Percentiles rank a stretch among this genome's conserved stretches.
Evolutionary conservation across 2,113 vertebrate genomes (phyloP).

Genomic region (Chaetops frenatus): DNA sequence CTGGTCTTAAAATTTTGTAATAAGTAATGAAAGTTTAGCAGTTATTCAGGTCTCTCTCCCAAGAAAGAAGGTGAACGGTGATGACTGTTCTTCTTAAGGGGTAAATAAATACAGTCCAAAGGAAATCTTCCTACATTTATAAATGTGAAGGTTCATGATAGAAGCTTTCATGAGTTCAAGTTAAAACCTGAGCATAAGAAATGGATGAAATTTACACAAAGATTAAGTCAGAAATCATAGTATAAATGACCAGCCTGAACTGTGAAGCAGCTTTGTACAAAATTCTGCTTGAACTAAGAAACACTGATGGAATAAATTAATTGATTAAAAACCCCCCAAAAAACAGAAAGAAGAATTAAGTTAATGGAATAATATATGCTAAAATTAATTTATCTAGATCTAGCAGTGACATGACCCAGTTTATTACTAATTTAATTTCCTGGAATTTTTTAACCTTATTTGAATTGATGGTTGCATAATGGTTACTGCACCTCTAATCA

Average conservation of each 20-base stretch:
- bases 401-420: background rate
- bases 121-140: background rate
- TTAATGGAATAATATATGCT: background rate
- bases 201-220: background rate
- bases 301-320: background rate
- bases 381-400: background rate
- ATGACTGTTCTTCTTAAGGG: background rate
- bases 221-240: background rate
- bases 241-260: background rate
- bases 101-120: background rate
- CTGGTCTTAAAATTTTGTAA: background rate
- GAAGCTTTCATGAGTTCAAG: background rate
- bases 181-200: background rate
- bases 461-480: background rate
- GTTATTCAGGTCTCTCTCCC: background rate
- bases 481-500: background rate
- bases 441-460: background rate
- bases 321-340: rapidly evolving
- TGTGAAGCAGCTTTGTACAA: background rate
- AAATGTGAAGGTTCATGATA: background rate
- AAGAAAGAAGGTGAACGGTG: background rate
- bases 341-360: background rate
- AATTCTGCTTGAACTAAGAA: background rate
- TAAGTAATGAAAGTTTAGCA: background rate
- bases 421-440: background rate